Conservation (phyloP, 2,888 invertebrate species). For the Scaptomyza polygonia region DNA sequence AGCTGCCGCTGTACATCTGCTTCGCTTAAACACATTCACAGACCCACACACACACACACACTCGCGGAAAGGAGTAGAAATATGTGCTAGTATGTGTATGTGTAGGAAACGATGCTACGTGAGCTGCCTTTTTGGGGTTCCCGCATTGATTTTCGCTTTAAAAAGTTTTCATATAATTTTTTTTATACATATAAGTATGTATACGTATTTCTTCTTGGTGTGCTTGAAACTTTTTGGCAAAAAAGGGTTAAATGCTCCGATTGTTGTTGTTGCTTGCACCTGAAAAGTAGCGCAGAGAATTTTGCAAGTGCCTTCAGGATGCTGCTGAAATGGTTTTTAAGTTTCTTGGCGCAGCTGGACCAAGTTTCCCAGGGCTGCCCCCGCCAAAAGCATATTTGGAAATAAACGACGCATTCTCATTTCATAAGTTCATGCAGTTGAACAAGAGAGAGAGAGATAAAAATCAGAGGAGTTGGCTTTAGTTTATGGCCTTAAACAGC, state of each 20-base stretch:
- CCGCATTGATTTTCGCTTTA: conserved; percentile 73
- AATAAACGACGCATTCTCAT: conserved; percentile 31
- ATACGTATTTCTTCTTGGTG: conserved; percentile 23
- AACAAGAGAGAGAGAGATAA: conserved; percentile 28
- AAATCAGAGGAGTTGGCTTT: conserved; percentile 38
- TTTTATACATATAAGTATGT: too few species aligned
- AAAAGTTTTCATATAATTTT: conserved; percentile 29
- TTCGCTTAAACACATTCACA: conserved; percentile 66
- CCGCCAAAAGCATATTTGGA: conserved; percentile 40
- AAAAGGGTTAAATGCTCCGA: conserved; percentile 73
- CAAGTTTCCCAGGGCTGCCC: conserved; percentile 43
- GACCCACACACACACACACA: conserved; percentile 44
- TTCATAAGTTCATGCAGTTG: conserved; percentile 57
- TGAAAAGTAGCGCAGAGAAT: conserved; percentile 61
- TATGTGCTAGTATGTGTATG: conserved; percentile 16
- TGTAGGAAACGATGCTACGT: conserved; percentile 64
- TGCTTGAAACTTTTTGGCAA: conserved; percentile 49
- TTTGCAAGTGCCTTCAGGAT: conserved; percentile 60
- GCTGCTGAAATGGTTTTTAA: conserved; percentile 29
- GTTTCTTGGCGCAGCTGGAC: conserved; percentile 47
- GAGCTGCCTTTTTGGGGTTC: conserved; percentile 43
- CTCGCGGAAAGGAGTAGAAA: conserved; percentile 6
- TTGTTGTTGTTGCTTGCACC: conserved; percentile 45
- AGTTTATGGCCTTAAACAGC: conserved; percentile 53
- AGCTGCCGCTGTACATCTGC: conserved; percentile 73